Evolutionary conservation across 2,888 invertebrate genomes (phyloP), one percentile per base, ranked within the genome.

Genomic region (Apotomis turbidana): DNA sequence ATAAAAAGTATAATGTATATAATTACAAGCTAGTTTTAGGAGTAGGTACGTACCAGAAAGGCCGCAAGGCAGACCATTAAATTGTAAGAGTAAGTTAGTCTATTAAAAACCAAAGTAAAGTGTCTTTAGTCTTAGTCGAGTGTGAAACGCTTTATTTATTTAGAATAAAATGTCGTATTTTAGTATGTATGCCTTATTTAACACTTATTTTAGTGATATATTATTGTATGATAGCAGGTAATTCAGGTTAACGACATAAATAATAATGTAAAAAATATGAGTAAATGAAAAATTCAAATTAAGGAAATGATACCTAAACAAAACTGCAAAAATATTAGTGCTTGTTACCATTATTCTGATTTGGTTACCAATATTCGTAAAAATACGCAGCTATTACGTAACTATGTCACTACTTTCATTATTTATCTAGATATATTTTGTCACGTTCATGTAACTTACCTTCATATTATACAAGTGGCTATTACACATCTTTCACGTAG

Each of bases 141-240:
- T 90, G 91, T 92, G 82, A 91, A 91, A 92, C 93, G 92, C 91
- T 93, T 91, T 91, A 91, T 92, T 90, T 90, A 90, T 90, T 85
- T 85, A 86, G 78, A 77, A 76, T 84, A 82, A 74, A 70, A 71
- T 75, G 67, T 74, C 75, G 73, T 74, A 76, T 3, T 10, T 59
- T 13, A 54, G 44, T 51, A 63, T 58, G 13, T 71, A 36, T 64
- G 15, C 38, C 59, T 59, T 49, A 44, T 38, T 49, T 51, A 38
- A 58, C 27, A 27, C 13, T 63, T 51, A n/a, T 59, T 58, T n/a
- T 70, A 69, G 49, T 58, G 27, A 57, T 63, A 44, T 59, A 44
- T 38, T 70, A 63, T 9, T 64, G 10, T 54, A 41, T 44, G 12
- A 55, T 8, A 55, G 12, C 15, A 44, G 41, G 2, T 44, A 44